Base-by-base conservation (phyloP, 2,113 vertebrate genomes). In the Salvelinus fontinalis region DNA sequence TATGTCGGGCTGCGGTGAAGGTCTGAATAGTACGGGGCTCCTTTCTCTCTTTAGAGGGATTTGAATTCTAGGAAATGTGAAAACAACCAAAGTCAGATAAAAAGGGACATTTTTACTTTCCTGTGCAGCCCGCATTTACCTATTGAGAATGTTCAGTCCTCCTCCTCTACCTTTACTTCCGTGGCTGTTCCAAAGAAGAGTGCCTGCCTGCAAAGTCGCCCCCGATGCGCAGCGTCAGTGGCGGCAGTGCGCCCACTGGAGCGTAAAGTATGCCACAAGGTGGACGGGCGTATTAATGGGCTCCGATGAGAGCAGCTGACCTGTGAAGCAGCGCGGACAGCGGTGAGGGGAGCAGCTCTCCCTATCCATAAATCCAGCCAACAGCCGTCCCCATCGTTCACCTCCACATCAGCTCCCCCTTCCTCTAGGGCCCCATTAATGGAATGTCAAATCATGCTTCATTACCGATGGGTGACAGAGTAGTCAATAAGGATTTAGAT, bases 241-340 rank as follows among this genome's bases (percentile, higher is more conserved):
- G 51, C 14, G 29, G 90, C 72, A 44, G 83, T 18, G 71, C 77
- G 82, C 62, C 85, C 88, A 62, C 62, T 69, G 84, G 86, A 91
- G 91, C 83, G 77, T 80, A 86, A 89, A 91, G 81, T 86, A 77
- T 87, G 90, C 86, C 87, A 88, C 82, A 80, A 89, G 87, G 84
- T 85, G 80, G 84, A 89, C 82, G 75, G 82, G 84, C 49, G 81
- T 84, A 87, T 91, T 91, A 91, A 91, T 91, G 90, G 87, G 88
- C 84, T 87, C 88, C 77, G 79, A 88, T 84, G 87, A 88, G 85
- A 89, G 74, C 73, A 79, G 81, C 83, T 87, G 86, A 92, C 88
- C 89, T 91, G 91, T 90, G 86, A 89, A 88, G 86, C 87, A 83
- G 81, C 74, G 81, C 77, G 81, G 86, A 89, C 89, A 89, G 87